A percentile compares a stretch with the other conserved stretches of the same genome.
Conservation (phyloP, 2,113 vertebrate species). For the Agapornis roseicollis region DNA sequence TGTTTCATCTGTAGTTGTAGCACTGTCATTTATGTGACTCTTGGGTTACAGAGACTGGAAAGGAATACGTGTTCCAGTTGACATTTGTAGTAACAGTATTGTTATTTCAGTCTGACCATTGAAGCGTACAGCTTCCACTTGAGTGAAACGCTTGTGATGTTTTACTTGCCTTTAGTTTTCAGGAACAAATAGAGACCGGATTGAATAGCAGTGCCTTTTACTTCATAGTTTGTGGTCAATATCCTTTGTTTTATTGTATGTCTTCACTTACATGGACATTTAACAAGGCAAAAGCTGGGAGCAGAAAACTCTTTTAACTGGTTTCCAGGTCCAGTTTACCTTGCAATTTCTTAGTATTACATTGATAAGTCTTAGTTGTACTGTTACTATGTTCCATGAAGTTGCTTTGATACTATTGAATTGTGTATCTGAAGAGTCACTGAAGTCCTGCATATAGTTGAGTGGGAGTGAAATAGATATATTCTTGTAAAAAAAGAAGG, state of each 20-base stretch:
- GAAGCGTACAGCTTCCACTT: not conserved
- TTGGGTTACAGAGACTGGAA: not conserved
- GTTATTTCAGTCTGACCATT: not conserved
- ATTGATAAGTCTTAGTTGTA: not conserved
- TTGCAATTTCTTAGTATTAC: not conserved
- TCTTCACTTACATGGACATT: not conserved
- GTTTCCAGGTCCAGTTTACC: not conserved
- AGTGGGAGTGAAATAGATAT: not conserved
- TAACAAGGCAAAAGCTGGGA: not conserved
- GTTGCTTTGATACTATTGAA: not conserved
- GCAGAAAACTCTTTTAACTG: not conserved
- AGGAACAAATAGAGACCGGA: not conserved
- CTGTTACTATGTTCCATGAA: not conserved
- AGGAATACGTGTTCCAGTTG: not conserved
- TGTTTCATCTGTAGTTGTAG: not conserved
- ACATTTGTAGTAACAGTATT: not conserved
- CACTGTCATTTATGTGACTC: not conserved
- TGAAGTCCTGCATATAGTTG: not conserved
- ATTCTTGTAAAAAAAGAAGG: not conserved
- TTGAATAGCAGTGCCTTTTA: not conserved
- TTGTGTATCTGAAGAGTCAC: not conserved
- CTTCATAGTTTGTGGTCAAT: not conserved
- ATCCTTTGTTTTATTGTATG: not conserved
- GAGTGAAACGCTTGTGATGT: not conserved
- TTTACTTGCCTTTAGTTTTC: not conserved